Base-by-base conservation (phyloP, 2,113 vertebrate genomes). In the Lagopus muta region DNA sequence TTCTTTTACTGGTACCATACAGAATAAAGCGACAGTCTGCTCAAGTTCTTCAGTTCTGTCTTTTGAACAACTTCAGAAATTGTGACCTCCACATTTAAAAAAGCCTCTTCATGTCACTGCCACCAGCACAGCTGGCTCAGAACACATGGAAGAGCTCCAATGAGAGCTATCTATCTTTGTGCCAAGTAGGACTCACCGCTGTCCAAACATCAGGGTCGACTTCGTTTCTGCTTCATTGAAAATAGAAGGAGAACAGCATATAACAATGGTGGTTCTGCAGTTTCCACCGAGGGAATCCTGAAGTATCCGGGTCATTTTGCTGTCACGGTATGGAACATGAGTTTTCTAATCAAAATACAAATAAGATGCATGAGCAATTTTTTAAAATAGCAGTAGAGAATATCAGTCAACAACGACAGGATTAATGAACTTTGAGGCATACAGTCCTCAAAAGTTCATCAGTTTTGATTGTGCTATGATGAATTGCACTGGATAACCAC, bases 281-380 rank as follows among this genome's bases (percentile, higher is more conserved):
- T 99, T 99, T 10, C 99, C 99, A 5, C 99, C 99, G 27, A 99
- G 97, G 19, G 99, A 99, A 84, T 99, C 99, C 97, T 99, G 99
- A 65, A 99, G 99, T 96, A 99, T 99, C 34, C 99, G 96, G 13
- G 99, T 99, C 99, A 99, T 99, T 96, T 99, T 99, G 95, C 99
- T 99, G 97, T 99, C 99, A 90, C 99, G 96, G 96, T 99, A 99
- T 0, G 99, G 99, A 67, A 99, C 99, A 0, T 99, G 99, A 34
- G 96, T 98, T 98, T 99, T 99, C 99, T 99, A 57, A 54, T 38
- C 43, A 58, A 55, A 55, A 48, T 4, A 62, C 0, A 36, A 64
- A 24, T 2, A 21, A 52, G 42, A 89, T 32, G 71, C 34, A 52
- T 70, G 43, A 45, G 43, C 2, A 15, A 3, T 2, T 45, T 8